Percentiles rank a stretch among this genome's conserved stretches.
These are phyloP conservation scores for Hassar affinis DNA, from an alignment of 2,113 vertebrate species.

Conservation along the genomic window DNA sequence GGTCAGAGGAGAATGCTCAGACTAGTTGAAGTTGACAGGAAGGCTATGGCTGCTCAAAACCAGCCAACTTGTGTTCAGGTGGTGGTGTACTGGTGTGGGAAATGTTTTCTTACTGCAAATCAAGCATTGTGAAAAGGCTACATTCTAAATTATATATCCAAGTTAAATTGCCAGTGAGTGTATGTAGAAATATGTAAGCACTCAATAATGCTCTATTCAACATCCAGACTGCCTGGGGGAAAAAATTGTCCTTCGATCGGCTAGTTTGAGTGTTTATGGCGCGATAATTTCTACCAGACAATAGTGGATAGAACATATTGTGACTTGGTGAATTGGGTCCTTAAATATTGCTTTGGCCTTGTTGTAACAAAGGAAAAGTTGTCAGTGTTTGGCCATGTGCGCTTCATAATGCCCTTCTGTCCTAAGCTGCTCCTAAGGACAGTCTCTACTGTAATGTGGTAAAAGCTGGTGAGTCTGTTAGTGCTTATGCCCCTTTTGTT, in stretches of 20 bases:
- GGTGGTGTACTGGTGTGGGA: background rate
- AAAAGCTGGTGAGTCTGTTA: background rate
- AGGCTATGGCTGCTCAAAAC: background rate
- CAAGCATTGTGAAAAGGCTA: background rate
- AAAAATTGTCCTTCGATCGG: background rate
- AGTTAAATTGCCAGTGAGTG: background rate
- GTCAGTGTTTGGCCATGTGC: background rate
- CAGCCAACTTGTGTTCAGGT: background rate
- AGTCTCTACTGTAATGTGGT: background rate
- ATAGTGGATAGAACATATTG: background rate
- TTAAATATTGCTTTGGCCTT: background rate
- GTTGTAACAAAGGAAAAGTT: background rate
- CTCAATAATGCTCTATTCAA: background rate
- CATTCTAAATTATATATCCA: background rate
- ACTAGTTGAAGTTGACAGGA: background rate
- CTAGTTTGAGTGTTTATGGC: background rate
- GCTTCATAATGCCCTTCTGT: background rate
- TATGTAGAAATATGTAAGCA: no score
- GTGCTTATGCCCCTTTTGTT: background rate
- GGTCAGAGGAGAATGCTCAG: background rate
- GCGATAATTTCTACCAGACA: background rate
- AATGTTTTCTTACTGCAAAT: background rate
- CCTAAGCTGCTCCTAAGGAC: background rate
- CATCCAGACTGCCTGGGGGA: background rate
- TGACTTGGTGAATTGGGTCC: background rate